phyloP scores from a whole-genome alignment of 2,797 vertebrate species.

The Tamandua tetradactyla region DNA sequence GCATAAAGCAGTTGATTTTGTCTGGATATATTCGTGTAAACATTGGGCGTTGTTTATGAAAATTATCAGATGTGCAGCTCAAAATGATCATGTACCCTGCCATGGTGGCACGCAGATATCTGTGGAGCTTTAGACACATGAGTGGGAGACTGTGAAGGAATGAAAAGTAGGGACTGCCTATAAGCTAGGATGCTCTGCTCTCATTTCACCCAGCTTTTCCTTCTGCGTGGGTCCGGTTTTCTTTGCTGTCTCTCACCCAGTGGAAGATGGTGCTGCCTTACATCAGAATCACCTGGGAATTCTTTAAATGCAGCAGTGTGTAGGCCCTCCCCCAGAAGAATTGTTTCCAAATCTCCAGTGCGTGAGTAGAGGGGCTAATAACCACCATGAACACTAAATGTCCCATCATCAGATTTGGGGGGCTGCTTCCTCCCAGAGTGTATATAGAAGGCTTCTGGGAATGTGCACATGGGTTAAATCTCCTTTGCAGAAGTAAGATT shows the following conservation, averaged over 20 bases:
- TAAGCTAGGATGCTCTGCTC: not conserved
- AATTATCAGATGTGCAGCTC: not conserved
- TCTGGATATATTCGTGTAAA: constrained; percentile 15
- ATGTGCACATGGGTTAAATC: not conserved
- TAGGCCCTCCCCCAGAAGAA: not conserved
- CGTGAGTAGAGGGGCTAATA: not conserved
- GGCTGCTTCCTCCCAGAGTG: not conserved
- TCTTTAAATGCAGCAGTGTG: not conserved
- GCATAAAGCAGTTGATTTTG: not conserved
- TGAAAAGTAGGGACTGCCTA: not conserved
- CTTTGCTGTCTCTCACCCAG: not conserved
- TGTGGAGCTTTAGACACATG: accelerated
- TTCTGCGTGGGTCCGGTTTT: accelerated
- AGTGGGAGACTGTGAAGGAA: not conserved
- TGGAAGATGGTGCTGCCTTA: not conserved
- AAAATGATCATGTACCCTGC: not conserved
- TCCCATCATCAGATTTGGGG: no score
- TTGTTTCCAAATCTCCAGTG: not conserved
- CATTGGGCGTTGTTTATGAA: not conserved
- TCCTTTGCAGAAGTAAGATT: not conserved
- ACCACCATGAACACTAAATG: not conserved
- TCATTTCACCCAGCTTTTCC: not conserved
- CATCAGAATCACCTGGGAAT: not conserved
- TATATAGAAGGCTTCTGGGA: not conserved
- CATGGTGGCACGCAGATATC: accelerated